Evolutionary conservation across 2,888 invertebrate genomes (phyloP).

Genomic region (Hydriomena furcata): DNA sequence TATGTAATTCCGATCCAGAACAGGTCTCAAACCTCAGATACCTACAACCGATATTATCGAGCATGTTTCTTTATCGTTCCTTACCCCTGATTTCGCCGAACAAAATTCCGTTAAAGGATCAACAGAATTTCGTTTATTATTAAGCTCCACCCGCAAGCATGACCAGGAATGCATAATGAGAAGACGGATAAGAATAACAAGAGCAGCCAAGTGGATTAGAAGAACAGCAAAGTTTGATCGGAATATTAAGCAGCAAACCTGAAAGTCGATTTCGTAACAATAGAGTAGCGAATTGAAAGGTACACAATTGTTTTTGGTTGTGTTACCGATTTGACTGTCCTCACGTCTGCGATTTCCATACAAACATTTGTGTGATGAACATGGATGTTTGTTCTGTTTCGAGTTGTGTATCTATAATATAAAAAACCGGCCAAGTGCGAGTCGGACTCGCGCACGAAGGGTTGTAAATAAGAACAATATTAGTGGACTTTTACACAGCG

Average conservation of each 20-base stretch:
- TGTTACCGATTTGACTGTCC: not conserved
- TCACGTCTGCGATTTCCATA: too few relatives aligned
- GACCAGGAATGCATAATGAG: slow-evolving; percentile 48
- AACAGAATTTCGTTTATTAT: slow-evolving; percentile 33
- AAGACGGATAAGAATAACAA: slow-evolving; percentile 42
- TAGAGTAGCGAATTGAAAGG: slow-evolving; percentile 31
- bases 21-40: slow-evolving; percentile 9
- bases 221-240: slow-evolving; percentile 37
- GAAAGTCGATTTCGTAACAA: slow-evolving; percentile 33
- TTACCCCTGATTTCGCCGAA: slow-evolving; percentile 26
- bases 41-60: slow-evolving; percentile 20
- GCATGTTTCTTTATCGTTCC: slow-evolving; percentile 15
- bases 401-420: too few relatives aligned
- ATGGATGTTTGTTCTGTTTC: too few relatives aligned
- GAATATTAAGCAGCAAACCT: slow-evolving; percentile 46
- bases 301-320: slow-evolving; percentile 27
- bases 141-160: slow-evolving; percentile 32
- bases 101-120: slow-evolving; percentile 27
- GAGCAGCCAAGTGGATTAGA: slow-evolving; percentile 43
- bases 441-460: too few relatives aligned
- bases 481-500: too few relatives aligned
- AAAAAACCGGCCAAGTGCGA: too few relatives aligned
- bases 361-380: too few relatives aligned
- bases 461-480: too few relatives aligned
- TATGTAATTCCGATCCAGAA: not conserved